phyloP scores from a whole-genome alignment of 1,140 invertebrate species.

The Lepidurus apus region DNA sequence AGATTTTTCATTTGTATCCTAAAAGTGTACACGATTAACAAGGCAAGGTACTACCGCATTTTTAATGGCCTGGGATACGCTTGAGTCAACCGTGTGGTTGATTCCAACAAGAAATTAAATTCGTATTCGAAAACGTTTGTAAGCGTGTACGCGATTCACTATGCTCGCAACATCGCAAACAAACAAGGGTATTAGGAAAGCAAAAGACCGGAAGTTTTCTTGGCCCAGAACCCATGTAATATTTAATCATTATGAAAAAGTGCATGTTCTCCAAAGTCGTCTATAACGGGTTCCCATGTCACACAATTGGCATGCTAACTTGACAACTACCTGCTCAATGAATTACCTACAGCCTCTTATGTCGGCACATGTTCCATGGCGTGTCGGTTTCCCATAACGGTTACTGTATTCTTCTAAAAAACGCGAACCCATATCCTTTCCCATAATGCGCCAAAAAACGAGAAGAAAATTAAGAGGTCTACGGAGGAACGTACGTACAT shows the following conservation, averaged over 20 bases:
- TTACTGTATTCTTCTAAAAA: background rate
- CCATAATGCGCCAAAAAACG: background rate
- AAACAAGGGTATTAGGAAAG: no score
- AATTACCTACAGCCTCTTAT: background rate
- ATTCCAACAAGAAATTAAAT: no score
- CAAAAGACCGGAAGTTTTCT: slow-evolving; percentile 9
- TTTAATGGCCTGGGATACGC: no score
- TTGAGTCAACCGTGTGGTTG: no score
- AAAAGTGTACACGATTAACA: no score
- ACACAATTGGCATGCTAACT: slow-evolving; percentile 18
- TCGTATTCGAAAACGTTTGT: no score
- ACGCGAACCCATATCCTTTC: background rate
- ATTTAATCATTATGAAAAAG: background rate
- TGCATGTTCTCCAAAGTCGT: background rate
- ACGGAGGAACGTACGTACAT: background rate
- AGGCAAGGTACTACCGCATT: no score
- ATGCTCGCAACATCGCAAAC: no score
- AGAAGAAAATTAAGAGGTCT: background rate
- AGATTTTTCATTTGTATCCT: no score
- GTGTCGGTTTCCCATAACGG: background rate
- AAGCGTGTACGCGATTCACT: no score
- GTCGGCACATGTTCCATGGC: background rate
- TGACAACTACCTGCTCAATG: background rate
- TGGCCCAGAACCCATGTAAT: background rate
- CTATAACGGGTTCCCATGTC: background rate